Evolutionary conservation across 2,888 invertebrate species (phyloP).

Genomic region (Brachyptera risi): DNA sequence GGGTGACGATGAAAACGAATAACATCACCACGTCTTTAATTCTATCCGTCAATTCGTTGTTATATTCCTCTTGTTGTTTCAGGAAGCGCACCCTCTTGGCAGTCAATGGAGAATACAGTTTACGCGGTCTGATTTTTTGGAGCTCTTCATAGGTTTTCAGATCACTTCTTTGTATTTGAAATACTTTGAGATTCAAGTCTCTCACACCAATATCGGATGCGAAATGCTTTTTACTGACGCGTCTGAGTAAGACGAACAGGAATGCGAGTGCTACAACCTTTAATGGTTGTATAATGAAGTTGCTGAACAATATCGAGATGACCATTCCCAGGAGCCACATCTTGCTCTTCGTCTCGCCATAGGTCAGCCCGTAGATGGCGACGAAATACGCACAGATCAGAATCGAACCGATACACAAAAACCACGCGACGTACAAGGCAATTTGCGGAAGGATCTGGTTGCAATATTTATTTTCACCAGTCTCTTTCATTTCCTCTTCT

Average conservation of each 20-base stretch:
- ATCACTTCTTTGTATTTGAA: not conserved
- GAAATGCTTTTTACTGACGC: too few relatives aligned
- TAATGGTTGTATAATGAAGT: slow-evolving; percentile 17
- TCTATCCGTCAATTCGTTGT: not conserved
- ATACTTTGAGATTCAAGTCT: not conserved
- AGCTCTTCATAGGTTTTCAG: not conserved
- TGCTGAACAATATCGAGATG: slow-evolving; percentile 6
- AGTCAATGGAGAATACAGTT: not conserved
- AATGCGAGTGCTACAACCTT: slow-evolving; percentile 8
- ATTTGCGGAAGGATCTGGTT: not conserved
- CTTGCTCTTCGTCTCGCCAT: not conserved
- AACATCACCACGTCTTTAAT: slow-evolving; percentile 17
- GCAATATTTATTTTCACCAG: not conserved
- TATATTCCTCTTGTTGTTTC: not conserved
- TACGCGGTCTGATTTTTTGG: not conserved
- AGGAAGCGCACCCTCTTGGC: not conserved
- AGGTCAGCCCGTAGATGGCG: slow-evolving; percentile 6
- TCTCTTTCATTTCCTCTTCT: not conserved
- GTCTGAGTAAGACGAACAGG: not conserved
- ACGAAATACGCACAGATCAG: not conserved
- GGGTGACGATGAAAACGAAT: slow-evolving; percentile 14
- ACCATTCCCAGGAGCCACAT: not conserved
- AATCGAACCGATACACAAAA: slow-evolving; percentile 1
- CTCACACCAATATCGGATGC: not conserved
- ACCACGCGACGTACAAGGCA: slow-evolving; percentile 18